phyloP scores from a whole-genome alignment of 1,140 invertebrate species.

The Euura lappo region DNA sequence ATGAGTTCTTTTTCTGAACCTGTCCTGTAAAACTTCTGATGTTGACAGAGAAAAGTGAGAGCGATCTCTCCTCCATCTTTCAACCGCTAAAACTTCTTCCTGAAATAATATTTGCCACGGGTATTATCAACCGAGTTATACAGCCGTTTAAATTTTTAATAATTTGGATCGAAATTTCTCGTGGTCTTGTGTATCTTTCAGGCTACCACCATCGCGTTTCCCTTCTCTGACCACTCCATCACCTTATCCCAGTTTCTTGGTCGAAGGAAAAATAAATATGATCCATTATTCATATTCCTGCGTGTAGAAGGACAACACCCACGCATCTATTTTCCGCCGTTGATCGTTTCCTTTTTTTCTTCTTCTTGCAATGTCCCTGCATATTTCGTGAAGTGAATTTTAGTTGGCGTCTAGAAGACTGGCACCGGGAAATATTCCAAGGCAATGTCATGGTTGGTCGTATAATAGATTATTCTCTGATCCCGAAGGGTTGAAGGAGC shows the following conservation, averaged over 20 bases:
- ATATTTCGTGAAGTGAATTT: slow-evolving; percentile 37
- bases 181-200: not conserved
- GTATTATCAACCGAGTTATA: no score
- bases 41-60: no score
- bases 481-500: slow-evolving; percentile 17
- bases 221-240: not conserved
- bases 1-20: no score
- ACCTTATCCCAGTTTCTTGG: no score
- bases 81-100: no score
- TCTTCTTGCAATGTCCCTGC: not conserved
- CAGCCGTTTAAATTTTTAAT: no score
- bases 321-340: not conserved
- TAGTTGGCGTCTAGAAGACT: slow-evolving; percentile 22
- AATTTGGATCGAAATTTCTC: no score
- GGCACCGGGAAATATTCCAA: slow-evolving; percentile 26
- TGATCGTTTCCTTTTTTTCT: not conserved
- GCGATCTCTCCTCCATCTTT: no score
- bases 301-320: not conserved
- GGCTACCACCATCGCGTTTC: not conserved
- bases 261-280: not conserved
- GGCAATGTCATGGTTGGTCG: slow-evolving; percentile 17
- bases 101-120: no score
- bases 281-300: not conserved
- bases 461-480: slow-evolving; percentile 36
- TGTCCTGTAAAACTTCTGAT: no score